A percentile compares a stretch with the other conserved stretches of the same genome.
These are phyloP conservation scores for Danio kyathit DNA, from an alignment of 2,797 vertebrate genomes.

Conservation along the genomic window DNA sequence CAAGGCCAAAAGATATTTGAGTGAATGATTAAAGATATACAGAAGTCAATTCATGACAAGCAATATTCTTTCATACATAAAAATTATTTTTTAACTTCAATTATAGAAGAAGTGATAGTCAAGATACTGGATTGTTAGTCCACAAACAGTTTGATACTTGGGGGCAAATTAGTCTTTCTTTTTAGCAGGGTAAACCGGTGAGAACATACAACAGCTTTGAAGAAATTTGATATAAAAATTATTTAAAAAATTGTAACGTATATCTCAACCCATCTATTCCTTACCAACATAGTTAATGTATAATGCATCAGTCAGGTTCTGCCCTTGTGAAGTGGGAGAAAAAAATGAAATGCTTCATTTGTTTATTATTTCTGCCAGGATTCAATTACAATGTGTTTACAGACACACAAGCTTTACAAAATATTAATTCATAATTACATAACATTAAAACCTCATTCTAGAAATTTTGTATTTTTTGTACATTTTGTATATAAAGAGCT, in stretches of 20 bases:
- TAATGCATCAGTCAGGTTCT: not conserved
- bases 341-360: not conserved
- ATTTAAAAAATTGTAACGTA: too few relatives aligned
- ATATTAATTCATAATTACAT: slow-evolving; percentile 62
- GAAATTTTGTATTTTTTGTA: slow-evolving; percentile 62
- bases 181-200: not conserved
- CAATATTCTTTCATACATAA: not conserved
- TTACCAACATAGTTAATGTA: too few relatives aligned
- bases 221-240: too few relatives aligned
- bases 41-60: too few relatives aligned
- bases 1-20: not conserved
- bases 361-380: slow-evolving; percentile 72
- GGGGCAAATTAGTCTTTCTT: not conserved
- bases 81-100: not conserved
- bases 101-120: not conserved
- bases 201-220: too few relatives aligned
- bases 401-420: slow-evolving; percentile 72
- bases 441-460: slow-evolving; percentile 56
- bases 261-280: too few relatives aligned
- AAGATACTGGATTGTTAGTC: not conserved
- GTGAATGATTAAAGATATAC: not conserved
- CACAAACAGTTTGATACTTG: not conserved
- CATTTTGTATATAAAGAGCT: slow-evolving; percentile 57
- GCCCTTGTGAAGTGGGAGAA: not conserved
- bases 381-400: slow-evolving; percentile 54